These are phyloP conservation scores for Nebria salina DNA, from an alignment of 2,888 invertebrate species.

Conservation along the genomic window DNA sequence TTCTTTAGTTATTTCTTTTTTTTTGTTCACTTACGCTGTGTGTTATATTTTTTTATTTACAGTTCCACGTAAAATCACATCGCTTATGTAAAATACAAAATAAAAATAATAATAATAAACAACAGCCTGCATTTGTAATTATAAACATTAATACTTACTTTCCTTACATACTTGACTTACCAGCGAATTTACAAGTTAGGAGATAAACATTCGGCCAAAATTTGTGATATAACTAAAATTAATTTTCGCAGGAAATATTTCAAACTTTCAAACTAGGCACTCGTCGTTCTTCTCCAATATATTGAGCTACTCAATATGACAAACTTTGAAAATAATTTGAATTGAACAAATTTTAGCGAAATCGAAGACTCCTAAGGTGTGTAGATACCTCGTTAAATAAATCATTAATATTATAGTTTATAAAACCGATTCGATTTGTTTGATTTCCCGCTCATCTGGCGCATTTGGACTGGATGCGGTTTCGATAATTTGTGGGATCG, in stretches of 20 bases:
- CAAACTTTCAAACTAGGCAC: too few relatives aligned
- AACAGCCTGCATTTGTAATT: constrained; percentile 15
- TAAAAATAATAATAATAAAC: constrained; percentile 14
- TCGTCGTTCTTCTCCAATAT: too few relatives aligned
- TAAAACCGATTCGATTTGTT: constrained; percentile 79
- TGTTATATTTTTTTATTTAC: constrained; percentile 19
- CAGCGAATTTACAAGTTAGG: neutral
- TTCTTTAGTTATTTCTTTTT: constrained; percentile 21
- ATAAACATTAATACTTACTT: constrained; percentile 19
- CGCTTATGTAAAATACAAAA: constrained; percentile 7
- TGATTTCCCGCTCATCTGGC: constrained; percentile 68
- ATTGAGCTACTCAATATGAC: too few relatives aligned
- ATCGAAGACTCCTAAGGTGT: neutral
- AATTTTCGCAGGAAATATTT: too few relatives aligned
- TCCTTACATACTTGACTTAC: constrained; percentile 5
- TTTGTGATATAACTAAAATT: neutral
- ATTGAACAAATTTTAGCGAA: neutral
- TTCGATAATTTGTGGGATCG: constrained; percentile 78
- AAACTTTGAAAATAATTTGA: too few relatives aligned
- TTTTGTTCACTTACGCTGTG: constrained; percentile 28
- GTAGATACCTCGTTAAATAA: constrained; percentile 6
- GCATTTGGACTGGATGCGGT: constrained; percentile 77
- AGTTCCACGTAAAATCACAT: constrained; percentile 15
- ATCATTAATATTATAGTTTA: constrained; percentile 58
- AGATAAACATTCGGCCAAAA: neutral